Percentiles rank a stretch among this genome's conserved stretches.
phyloP scores from a whole-genome alignment of 2,113 vertebrate species.

The Eleginops maclovinus region DNA sequence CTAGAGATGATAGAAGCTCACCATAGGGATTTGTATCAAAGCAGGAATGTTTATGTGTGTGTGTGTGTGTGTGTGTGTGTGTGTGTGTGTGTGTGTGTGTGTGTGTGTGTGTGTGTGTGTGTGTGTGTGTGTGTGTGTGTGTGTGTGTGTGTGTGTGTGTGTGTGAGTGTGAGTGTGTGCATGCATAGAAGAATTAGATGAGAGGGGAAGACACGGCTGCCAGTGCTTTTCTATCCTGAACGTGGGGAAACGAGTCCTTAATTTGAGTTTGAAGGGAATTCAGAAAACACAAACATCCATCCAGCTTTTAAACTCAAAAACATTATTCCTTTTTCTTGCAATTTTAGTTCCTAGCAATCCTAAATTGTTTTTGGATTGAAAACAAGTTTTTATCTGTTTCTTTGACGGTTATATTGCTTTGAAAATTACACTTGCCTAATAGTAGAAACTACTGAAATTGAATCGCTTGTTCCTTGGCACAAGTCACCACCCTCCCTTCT shows the following conservation, averaged over 20 bases:
- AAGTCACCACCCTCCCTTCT: background rate
- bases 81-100: conserved; percentile 23
- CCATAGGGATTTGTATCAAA: conserved; percentile 79
- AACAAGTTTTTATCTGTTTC: conserved; percentile 9
- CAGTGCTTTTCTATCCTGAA: conserved; percentile 55
- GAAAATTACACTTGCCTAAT: conserved; percentile 7
- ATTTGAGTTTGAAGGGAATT: conserved; percentile 13
- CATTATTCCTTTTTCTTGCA: background rate
- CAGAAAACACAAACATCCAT: conserved; percentile 12
- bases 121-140: conserved; percentile 18
- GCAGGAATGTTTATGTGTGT: conserved; percentile 66
- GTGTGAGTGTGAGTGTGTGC: conserved; percentile 21
- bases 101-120: conserved; percentile 16
- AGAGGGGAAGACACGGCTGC: conserved; percentile 64
- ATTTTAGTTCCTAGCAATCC: background rate
- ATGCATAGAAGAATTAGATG: conserved; percentile 48
- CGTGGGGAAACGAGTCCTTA: conserved; percentile 8
- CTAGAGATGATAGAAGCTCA: conserved; percentile 77
- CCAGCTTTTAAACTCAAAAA: conserved; percentile 33
- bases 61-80: conserved; percentile 24
- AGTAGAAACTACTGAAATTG: conserved; percentile 17
- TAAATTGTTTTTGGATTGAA: background rate
- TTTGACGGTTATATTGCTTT: background rate
- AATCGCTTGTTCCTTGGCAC: conserved; percentile 38
- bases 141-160: conserved; percentile 27